A percentile compares a stretch with the other conserved stretches of the same genome.
These are phyloP conservation scores for Phymatocera aterrima DNA, from an alignment of 2,888 invertebrate genomes.

Conservation along the genomic window DNA sequence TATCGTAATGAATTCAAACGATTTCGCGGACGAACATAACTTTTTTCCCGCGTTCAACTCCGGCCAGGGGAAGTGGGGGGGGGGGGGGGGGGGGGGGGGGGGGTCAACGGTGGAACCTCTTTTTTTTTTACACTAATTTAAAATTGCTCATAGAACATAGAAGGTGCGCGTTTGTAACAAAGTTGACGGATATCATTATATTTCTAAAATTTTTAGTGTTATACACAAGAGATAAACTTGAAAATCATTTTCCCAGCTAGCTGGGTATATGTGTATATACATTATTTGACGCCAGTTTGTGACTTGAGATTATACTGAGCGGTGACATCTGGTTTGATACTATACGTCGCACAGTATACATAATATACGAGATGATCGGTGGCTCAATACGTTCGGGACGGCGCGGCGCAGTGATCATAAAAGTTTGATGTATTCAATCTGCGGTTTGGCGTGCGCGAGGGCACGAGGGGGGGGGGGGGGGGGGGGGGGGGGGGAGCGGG, in stretches of 20 bases:
- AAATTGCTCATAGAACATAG: no score
- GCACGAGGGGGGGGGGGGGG: background rate
- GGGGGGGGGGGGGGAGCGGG: background rate
- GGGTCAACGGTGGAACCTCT: no score
- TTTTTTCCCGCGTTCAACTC: background rate
- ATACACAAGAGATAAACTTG: no score
- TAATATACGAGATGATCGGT: conserved; percentile 28
- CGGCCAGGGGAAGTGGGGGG: no score
- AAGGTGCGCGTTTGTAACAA: no score
- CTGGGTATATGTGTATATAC: background rate
- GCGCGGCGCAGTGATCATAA: conserved; percentile 16
- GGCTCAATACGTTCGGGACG: background rate
- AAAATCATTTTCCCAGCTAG: background rate
- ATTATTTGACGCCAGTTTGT: conserved; percentile 2
- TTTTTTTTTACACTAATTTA: no score
- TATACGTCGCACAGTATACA: conserved; percentile 8
- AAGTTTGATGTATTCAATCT: conserved; percentile 36
- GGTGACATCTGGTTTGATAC: conserved; percentile 19
- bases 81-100: no score
- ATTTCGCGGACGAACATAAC: no score
- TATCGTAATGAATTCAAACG: background rate
- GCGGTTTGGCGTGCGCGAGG: no score
- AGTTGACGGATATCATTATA: no score
- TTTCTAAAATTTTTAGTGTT: no score
- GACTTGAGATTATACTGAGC: conserved; percentile 3